phyloP scores from a whole-genome alignment of 2,888 invertebrate species.

The Chrysina gloriosa region DNA sequence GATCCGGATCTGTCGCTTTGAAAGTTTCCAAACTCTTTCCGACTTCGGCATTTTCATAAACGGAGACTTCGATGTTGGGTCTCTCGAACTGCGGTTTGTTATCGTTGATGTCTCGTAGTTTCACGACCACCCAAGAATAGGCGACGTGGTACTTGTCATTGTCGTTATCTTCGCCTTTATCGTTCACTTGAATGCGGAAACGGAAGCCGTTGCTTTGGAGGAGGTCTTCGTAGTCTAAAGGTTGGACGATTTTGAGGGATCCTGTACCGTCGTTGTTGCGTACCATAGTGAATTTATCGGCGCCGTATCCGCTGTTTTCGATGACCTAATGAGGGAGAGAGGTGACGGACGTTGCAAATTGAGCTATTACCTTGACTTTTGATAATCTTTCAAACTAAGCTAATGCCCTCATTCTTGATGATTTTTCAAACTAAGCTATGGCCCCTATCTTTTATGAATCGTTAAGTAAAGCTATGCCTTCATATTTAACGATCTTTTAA shows the following conservation, averaged over 20 bases:
- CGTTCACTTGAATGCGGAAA: conserved; percentile 94
- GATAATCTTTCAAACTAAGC: too few species aligned
- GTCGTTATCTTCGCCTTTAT: conserved; percentile 94
- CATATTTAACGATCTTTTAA: too few species aligned
- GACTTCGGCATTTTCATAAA: conserved; percentile 91
- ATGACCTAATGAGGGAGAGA: conserved; percentile 64
- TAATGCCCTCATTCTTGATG: too few species aligned
- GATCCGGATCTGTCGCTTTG: conserved; percentile 95
- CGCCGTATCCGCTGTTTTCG: conserved; percentile 94
- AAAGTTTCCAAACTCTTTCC: conserved; percentile 93
- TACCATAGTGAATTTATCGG: conserved; percentile 97
- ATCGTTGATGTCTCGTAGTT: conserved; percentile 95
- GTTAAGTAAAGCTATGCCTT: too few species aligned
- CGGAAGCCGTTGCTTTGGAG: conserved; percentile 95
- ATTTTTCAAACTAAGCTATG: too few species aligned
- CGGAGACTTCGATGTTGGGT: conserved; percentile 91
- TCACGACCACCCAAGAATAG: conserved; percentile 94
- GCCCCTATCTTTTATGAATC: too few species aligned
- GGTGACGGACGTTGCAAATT: neutral
- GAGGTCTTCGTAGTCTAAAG: conserved; percentile 94
- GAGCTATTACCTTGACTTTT: neutral
- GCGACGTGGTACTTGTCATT: conserved; percentile 98
- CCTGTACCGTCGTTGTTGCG: conserved; percentile 96
- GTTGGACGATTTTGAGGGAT: conserved; percentile 94
- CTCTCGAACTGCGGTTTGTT: conserved; percentile 95